These are phyloP conservation scores for Cheiracanthium punctorium DNA, from an alignment of 2,888 invertebrate species.

Conservation along the genomic window DNA sequence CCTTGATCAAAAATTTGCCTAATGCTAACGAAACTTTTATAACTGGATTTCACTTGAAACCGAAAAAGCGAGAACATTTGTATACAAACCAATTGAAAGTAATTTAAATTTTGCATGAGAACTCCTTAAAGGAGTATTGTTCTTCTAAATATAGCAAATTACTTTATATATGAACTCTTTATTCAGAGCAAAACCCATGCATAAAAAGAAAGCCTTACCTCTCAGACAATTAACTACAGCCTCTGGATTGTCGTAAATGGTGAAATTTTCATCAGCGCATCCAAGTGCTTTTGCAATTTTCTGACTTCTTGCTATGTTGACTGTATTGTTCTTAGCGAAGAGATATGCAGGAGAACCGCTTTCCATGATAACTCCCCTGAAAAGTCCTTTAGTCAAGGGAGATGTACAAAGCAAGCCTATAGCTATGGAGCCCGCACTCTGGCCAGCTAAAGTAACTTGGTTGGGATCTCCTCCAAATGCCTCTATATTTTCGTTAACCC, in stretches of 20 bases:
- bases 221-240: conserved; percentile 70
- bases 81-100: too few relatives aligned
- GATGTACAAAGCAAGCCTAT: conserved; percentile 29
- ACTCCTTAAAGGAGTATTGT: too few relatives aligned
- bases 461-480: conserved; percentile 37
- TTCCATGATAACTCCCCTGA: conserved; percentile 28
- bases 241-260: not conserved
- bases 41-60: too few relatives aligned
- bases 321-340: not conserved
- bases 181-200: too few relatives aligned
- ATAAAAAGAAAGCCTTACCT: too few relatives aligned
- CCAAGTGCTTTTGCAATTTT: conserved; percentile 34
- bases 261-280: conserved; percentile 28
- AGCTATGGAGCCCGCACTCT: conserved; percentile 43
- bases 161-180: too few relatives aligned
- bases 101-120: too few relatives aligned
- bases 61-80: too few relatives aligned
- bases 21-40: too few relatives aligned
- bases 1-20: too few relatives aligned
- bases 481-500: conserved; percentile 40
- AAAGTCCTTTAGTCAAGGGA: conserved; percentile 24
- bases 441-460: conserved; percentile 33
- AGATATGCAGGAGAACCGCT: conserved; percentile 36
- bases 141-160: too few relatives aligned
- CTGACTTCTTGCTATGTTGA: not conserved